Conservation (phyloP, 2,113 vertebrate genomes). For the Melanocharis versteri region DNA sequence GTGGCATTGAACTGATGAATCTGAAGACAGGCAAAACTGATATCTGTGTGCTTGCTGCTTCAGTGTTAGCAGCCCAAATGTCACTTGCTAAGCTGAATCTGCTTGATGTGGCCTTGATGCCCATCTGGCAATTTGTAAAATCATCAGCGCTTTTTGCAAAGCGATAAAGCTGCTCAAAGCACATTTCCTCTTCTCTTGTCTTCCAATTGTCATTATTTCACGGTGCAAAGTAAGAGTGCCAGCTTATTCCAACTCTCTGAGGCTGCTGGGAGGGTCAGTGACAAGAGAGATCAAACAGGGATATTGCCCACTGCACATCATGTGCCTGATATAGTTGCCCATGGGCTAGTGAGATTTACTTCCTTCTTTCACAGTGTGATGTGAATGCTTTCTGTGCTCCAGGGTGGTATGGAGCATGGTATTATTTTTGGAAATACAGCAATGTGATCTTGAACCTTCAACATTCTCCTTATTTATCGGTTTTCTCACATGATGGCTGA, state of each 20-base stretch:
- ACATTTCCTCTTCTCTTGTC: neutral
- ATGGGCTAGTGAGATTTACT: neutral
- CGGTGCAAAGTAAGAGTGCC: neutral
- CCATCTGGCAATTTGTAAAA: conserved; percentile 24
- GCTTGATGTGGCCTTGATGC: neutral
- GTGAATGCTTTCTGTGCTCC: neutral
- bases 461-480: neutral
- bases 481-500: neutral
- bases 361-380: neutral
- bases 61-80: neutral
- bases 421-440: neutral
- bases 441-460: neutral
- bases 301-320: neutral
- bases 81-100: neutral
- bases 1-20: neutral
- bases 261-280: neutral
- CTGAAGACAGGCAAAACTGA: neutral
- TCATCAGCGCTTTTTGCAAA: neutral
- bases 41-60: neutral
- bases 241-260: neutral
- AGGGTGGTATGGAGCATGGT: neutral
- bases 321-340: neutral
- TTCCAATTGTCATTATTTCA: neutral
- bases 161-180: neutral
- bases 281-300: neutral